Evolutionary conservation across 1,140 invertebrate species (phyloP).

Genomic region (Daktulosphaira vitifoliae): DNA sequence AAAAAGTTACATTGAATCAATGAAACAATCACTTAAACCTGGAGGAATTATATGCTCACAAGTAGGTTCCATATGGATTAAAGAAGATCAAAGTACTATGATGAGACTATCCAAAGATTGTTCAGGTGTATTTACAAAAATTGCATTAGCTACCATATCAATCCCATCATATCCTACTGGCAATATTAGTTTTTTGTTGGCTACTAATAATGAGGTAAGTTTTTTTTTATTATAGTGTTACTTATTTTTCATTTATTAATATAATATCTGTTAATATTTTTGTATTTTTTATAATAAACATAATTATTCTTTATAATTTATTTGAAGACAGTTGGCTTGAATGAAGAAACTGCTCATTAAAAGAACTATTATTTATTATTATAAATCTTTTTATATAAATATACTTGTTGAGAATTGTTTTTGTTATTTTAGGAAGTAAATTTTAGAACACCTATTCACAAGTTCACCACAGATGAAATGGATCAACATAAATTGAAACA

Average conservation of each 20-base stretch:
- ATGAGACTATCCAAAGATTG: constrained; percentile 66
- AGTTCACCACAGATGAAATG: constrained; percentile 59
- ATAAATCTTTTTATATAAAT: neutral
- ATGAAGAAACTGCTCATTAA: too few species aligned
- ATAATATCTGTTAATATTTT: neutral
- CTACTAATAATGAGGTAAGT: constrained; percentile 51
- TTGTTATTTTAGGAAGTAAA: constrained; percentile 48
- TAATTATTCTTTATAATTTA: neutral
- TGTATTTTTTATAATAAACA: neutral
- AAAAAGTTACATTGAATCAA: constrained; percentile 77
- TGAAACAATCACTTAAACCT: constrained; percentile 71
- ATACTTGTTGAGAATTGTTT: neutral
- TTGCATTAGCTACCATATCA: constrained; percentile 68
- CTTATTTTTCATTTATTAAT: neutral
- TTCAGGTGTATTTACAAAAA: constrained; percentile 62
- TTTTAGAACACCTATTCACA: constrained; percentile 60
- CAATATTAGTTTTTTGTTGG: constrained; percentile 89
- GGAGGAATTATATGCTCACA: constrained; percentile 85
- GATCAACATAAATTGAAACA: constrained; percentile 71
- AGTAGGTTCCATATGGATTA: constrained; percentile 86
- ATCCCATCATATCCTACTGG: constrained; percentile 95
- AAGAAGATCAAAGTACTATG: constrained; percentile 62
- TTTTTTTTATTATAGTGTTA: neutral
- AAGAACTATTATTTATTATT: neutral
- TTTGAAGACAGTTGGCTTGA: neutral